phyloP scores from a whole-genome alignment of 2,888 invertebrate species.

The Agriopis aurantiaria region DNA sequence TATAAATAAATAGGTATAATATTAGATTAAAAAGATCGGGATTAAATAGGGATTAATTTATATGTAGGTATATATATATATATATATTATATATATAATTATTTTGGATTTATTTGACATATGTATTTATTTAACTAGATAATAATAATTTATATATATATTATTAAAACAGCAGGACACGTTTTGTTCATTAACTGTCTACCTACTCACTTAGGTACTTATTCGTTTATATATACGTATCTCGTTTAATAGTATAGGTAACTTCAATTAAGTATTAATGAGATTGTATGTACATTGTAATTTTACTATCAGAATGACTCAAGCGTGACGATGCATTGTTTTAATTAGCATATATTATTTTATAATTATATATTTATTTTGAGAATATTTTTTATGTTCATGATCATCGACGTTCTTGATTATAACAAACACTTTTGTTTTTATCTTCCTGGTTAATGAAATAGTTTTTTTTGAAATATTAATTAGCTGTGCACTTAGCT shows the following conservation, averaged over 20 bases:
- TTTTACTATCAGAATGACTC: slow-evolving; percentile 1
- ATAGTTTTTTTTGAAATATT: neutral
- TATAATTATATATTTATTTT: neutral
- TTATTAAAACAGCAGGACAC: too few relatives aligned
- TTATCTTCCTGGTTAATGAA: neutral
- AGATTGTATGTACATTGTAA: neutral
- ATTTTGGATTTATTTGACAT: too few relatives aligned
- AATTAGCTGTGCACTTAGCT: too few relatives aligned
- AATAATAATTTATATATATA: too few relatives aligned
- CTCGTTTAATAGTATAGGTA: neutral
- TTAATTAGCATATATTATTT: neutral
- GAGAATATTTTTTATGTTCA: neutral
- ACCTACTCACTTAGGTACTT: too few relatives aligned
- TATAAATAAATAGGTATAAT: too few relatives aligned
- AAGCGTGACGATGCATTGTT: neutral
- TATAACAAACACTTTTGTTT: too few relatives aligned
- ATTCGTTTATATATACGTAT: neutral
- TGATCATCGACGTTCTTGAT: neutral
- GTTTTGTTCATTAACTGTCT: neutral
- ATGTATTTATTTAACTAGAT: too few relatives aligned
- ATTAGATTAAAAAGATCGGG: too few relatives aligned
- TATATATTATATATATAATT: too few relatives aligned
- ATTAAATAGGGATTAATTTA: too few relatives aligned
- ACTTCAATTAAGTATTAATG: neutral
- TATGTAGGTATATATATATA: too few relatives aligned